phyloP scores from a whole-genome alignment of 2,113 vertebrate genomes.

The Atherinomorus stipes region DNA sequence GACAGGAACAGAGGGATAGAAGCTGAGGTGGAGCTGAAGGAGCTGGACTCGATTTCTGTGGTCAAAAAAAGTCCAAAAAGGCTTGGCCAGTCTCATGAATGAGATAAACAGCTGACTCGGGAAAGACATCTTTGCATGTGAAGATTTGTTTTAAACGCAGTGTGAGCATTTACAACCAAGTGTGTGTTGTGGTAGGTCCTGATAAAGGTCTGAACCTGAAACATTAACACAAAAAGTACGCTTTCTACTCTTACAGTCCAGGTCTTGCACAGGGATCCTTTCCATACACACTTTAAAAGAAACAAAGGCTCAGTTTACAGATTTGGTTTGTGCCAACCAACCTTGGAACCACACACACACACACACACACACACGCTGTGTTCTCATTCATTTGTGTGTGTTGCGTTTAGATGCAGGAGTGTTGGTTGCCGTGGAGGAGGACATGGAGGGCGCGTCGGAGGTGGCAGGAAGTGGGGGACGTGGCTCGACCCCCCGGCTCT shows the following conservation, averaged over 20 bases:
- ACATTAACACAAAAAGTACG: not conserved
- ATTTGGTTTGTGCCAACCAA: conserved; percentile 3
- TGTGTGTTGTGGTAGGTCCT: not conserved
- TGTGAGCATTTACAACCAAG: too few species aligned
- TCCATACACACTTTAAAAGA: not conserved
- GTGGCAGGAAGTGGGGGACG: conserved; percentile 67
- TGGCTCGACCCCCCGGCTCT: conserved; percentile 90
- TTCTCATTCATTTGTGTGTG: conserved; percentile 28
- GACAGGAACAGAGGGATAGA: conserved; percentile 1
- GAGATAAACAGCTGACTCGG: not conserved
- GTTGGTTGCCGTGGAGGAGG: conserved; percentile 31
- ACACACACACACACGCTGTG: conserved; percentile 3
- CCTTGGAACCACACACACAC: conserved; percentile 28
- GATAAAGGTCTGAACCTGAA: conserved; percentile 5
- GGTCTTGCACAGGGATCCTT: not conserved
- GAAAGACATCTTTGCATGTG: not conserved
- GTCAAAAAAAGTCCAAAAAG: not conserved
- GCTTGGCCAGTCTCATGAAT: not conserved
- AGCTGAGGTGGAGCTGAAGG: not conserved
- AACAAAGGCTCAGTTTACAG: conserved; percentile 6
- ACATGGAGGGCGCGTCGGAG: conserved; percentile 45
- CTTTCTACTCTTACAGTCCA: conserved; percentile 9
- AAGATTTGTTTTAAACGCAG: conserved; percentile 29
- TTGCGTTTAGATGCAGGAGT: conserved; percentile 27
- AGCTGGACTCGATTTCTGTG: not conserved